Conservation (phyloP, 2,888 invertebrate species). For the Ichneumon xanthorius region DNA sequence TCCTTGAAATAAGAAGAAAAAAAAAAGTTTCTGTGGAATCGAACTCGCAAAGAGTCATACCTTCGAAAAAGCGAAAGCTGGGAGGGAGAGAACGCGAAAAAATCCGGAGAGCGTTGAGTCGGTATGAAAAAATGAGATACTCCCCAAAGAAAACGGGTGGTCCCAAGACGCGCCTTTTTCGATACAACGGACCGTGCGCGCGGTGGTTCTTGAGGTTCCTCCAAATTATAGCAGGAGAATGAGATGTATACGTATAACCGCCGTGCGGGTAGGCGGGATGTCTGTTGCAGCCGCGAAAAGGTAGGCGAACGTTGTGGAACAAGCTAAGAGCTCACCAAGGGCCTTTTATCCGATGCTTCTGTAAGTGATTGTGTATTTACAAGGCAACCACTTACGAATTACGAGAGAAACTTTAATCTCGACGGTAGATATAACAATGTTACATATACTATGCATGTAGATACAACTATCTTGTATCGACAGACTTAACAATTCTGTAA, state of each 20-base stretch:
- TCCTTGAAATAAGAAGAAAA: no score
- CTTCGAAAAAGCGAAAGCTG: background rate
- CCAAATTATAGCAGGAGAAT: slow-evolving; percentile 55
- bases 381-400: slow-evolving; percentile 53
- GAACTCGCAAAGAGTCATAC: background rate
- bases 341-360: no score
- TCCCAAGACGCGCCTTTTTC: slow-evolving; percentile 55
- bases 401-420: slow-evolving; percentile 53
- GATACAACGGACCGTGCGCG: slow-evolving; percentile 27
- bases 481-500: background rate
- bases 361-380: no score
- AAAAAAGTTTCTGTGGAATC: background rate
- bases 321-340: background rate
- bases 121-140: slow-evolving; percentile 47
- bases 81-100: background rate
- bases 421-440: slow-evolving; percentile 52
- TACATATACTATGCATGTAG: slow-evolving; percentile 14
- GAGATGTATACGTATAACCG: slow-evolving; percentile 13
- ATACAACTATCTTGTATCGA: slow-evolving; percentile 20
- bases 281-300: slow-evolving; percentile 37
- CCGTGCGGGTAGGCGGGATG: slow-evolving; percentile 23
- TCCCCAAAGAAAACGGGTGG: slow-evolving; percentile 49
- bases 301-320: slow-evolving; percentile 30
- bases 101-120: slow-evolving; percentile 46
- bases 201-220: slow-evolving; percentile 41